phyloP scores from a whole-genome alignment of 1,140 invertebrate species.

The Heterodera schachtii region DNA sequence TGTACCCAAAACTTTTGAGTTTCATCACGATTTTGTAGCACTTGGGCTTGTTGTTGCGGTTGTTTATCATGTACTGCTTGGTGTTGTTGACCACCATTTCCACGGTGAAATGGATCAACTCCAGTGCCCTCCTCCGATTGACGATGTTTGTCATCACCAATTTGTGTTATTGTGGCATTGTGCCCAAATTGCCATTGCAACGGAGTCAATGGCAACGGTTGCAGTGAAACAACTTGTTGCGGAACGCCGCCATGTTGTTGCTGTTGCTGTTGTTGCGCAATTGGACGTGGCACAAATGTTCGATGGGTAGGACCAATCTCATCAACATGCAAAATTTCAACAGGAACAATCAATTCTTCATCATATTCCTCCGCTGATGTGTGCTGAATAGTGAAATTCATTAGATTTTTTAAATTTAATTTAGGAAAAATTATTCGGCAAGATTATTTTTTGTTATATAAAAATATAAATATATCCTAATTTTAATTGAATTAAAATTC shows the following conservation, averaged over 20 bases:
- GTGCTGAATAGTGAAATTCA: no score
- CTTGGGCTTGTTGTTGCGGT: not conserved
- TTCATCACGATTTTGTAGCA: no score
- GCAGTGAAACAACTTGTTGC: constrained; percentile 11
- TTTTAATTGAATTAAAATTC: no score
- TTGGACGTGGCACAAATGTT: not conserved
- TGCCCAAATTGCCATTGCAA: constrained; percentile 8
- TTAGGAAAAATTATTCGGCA: no score
- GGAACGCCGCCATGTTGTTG: not conserved
- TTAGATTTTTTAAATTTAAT: no score
- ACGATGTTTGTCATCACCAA: not conserved
- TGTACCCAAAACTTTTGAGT: no score
- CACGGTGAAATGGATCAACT: no score
- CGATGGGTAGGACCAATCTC: not conserved
- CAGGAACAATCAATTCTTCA: not conserved
- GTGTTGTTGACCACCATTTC: not conserved
- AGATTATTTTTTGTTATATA: no score
- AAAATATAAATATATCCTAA: no score
- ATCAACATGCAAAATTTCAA: not conserved
- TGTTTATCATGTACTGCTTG: not conserved
- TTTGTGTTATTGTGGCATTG: not conserved
- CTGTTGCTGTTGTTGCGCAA: not conserved
- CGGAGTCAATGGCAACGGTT: not conserved
- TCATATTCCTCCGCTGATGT: not conserved
- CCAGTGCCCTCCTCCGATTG: not conserved